Conservation (phyloP, 2,113 vertebrate genomes). For the Eclectus roratus region DNA sequence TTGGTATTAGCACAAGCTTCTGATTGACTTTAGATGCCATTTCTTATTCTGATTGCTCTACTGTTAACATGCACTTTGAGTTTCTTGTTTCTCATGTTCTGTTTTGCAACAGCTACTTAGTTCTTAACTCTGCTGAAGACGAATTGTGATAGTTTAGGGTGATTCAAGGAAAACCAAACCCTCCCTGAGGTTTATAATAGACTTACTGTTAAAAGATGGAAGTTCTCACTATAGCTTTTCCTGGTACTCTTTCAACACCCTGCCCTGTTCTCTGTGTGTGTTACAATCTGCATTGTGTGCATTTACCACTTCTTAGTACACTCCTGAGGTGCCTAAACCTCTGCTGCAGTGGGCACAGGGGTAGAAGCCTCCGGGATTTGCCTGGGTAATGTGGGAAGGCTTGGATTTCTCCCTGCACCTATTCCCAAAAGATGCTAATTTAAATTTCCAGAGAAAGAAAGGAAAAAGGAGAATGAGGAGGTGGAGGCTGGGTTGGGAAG, state of each 20-base stretch:
- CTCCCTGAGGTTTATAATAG: not conserved
- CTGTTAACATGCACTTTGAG: not conserved
- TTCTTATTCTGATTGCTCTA: not conserved
- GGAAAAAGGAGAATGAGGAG: not conserved
- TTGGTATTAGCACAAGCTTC: not conserved
- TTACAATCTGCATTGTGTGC: not conserved
- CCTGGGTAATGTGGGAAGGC: not conserved
- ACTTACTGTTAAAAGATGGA: not conserved
- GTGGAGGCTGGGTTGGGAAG: not conserved
- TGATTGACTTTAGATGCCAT: accelerated
- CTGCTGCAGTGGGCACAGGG: accelerated
- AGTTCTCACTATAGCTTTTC: not conserved
- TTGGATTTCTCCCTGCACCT: not conserved
- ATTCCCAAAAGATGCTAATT: accelerated
- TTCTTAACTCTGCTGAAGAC: too few species aligned
- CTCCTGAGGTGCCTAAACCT: not conserved
- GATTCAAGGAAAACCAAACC: not conserved
- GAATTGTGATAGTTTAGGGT: not conserved
- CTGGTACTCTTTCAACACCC: not conserved
- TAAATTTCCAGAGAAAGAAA: not conserved
- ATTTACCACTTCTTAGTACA: accelerated
- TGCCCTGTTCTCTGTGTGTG: accelerated
- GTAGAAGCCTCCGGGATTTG: accelerated
- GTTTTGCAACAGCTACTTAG: not conserved
- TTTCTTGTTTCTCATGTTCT: not conserved